Conservation (phyloP, 2,888 invertebrate genomes). For the Lasioglossum oenotherae region DNA sequence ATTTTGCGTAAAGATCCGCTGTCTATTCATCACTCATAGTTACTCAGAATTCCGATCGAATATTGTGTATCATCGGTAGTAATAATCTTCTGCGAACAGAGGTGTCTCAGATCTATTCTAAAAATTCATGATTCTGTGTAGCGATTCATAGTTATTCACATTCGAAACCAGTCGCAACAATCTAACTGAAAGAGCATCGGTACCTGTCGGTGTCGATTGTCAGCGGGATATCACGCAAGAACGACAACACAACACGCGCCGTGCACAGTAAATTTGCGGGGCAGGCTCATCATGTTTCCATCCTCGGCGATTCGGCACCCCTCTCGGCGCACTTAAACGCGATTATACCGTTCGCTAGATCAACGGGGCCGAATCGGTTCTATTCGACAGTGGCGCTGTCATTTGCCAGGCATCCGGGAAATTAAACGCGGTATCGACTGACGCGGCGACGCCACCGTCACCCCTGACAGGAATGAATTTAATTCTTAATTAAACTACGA, state of each 20-base stretch:
- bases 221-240: not conserved
- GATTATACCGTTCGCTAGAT: slow-evolving; percentile 37
- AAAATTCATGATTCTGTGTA: not conserved
- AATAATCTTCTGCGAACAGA: not conserved
- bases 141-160: not conserved
- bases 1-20: too few relatives aligned
- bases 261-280: not conserved
- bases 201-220: not conserved
- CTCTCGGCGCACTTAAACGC: slow-evolving; percentile 29
- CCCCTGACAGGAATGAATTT: slow-evolving; percentile 59
- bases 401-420: slow-evolving; percentile 26
- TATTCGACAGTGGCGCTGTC: slow-evolving; percentile 27
- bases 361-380: not conserved
- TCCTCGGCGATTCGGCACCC: not conserved
- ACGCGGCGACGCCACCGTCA: slow-evolving; percentile 4
- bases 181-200: not conserved
- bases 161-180: not conserved
- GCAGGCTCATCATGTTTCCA: not conserved
- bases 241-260: not conserved
- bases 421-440: slow-evolving; percentile 17
- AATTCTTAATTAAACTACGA: slow-evolving; percentile 79
- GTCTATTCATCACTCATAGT: too few relatives aligned
- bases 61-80: not conserved
- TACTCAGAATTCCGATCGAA: not conserved
- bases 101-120: not conserved